phyloP scores from a whole-genome alignment of 1,140 invertebrate genomes.

The Drosophila suzukii region DNA sequence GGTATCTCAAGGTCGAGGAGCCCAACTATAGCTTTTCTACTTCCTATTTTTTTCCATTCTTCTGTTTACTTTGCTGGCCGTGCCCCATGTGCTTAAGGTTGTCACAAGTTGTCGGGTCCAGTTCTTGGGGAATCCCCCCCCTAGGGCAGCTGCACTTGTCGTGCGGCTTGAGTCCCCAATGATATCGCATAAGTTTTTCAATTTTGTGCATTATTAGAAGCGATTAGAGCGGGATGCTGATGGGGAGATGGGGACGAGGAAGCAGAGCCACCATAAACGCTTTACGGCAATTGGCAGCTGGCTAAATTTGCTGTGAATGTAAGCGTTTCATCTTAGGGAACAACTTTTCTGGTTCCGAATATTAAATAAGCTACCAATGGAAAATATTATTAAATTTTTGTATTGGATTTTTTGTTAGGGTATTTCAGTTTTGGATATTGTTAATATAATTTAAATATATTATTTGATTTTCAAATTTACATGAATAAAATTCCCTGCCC shows the following conservation, averaged over 20 bases:
- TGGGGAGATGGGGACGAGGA: conserved; percentile 10
- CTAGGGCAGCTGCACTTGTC: conserved; percentile 70
- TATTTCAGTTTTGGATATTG: too few species aligned
- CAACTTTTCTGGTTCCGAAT: conserved; percentile 1
- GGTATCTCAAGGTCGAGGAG: neutral
- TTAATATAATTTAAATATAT: too few species aligned
- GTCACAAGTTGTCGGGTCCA: conserved; percentile 77
- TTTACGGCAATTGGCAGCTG: conserved; percentile 63
- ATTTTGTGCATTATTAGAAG: conserved; percentile 84
- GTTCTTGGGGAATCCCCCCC: conserved; percentile 21
- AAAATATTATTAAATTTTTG: too few species aligned
- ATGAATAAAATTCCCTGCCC: neutral
- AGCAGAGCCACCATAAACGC: conserved; percentile 61
- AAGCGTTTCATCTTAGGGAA: conserved; percentile 23
- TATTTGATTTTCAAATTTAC: too few species aligned
- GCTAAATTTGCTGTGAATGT: conserved; percentile 55
- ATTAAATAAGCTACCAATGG: neutral
- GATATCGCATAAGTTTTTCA: conserved; percentile 84
- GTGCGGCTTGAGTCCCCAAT: conserved; percentile 71
- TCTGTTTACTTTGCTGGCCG: conserved; percentile 32
- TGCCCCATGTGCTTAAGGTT: conserved; percentile 72
- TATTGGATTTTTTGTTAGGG: too few species aligned
- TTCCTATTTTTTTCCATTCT: conserved; percentile 4
- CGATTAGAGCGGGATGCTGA: conserved; percentile 68
- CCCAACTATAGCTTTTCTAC: neutral